phyloP scores from a whole-genome alignment of 2,113 vertebrate species.

The Pachypanchax playfairii region DNA sequence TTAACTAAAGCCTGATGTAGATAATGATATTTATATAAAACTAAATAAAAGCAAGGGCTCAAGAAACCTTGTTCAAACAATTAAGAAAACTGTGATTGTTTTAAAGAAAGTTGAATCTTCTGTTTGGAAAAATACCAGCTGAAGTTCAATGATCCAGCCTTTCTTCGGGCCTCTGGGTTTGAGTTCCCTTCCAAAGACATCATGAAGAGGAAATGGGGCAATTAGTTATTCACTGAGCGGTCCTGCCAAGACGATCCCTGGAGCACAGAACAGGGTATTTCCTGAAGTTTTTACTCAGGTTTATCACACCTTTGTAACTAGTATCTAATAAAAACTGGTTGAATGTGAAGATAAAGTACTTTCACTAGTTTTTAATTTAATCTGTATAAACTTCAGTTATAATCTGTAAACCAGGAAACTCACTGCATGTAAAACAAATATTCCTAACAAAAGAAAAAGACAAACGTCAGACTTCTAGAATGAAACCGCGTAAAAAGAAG shows the following conservation, averaged over 20 bases:
- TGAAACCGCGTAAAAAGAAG: not conserved
- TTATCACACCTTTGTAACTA: not conserved
- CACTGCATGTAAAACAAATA: not conserved
- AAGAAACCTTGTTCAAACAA: not conserved
- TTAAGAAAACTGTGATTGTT: not conserved
- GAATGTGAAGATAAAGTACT: too few species aligned
- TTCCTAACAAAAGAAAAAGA: not conserved
- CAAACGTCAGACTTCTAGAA: not conserved
- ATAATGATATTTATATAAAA: not conserved
- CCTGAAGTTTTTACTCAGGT: not conserved
- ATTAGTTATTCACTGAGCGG: not conserved
- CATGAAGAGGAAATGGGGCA: conserved; percentile 9
- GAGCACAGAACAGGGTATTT: not conserved
- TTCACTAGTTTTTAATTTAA: too few species aligned
- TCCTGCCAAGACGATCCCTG: conserved; percentile 3
- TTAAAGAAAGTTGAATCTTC: not conserved
- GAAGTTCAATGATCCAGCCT: conserved; percentile 8
- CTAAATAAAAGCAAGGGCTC: not conserved
- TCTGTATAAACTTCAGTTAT: not conserved
- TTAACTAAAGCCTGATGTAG: not conserved
- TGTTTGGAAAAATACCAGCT: conserved; percentile 1
- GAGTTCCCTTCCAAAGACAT: not conserved
- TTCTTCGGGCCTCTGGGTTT: not conserved
- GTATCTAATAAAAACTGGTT: not conserved
- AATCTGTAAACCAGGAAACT: not conserved